Evolutionary conservation across 2,113 vertebrate genomes (phyloP).

Genomic region (Talpa occidentalis): DNA sequence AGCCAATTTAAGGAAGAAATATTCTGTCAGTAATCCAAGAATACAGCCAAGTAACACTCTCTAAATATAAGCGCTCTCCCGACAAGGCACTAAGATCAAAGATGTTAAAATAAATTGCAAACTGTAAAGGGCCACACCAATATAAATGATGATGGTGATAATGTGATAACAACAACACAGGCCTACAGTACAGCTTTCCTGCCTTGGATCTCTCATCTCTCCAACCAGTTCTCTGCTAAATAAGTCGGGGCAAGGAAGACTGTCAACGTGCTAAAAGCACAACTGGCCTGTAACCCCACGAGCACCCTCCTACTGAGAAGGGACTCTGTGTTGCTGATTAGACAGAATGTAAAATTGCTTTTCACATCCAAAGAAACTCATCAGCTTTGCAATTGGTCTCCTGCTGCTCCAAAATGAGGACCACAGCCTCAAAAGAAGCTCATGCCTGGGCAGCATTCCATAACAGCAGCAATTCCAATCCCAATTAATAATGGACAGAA

Average conservation of each 20-base stretch:
- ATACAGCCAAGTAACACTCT: background rate
- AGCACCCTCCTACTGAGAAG: constrained; percentile 39
- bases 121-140: background rate
- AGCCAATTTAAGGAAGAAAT: constrained; percentile 37
- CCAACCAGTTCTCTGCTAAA: constrained; percentile 1
- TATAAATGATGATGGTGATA: background rate
- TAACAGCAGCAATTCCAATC: constrained; percentile 24
- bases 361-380: constrained; percentile 57
- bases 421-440: background rate
- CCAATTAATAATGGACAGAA: constrained; percentile 32
- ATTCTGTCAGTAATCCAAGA: constrained; percentile 43
- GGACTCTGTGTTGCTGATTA: background rate
- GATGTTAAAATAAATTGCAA: constrained; percentile 40
- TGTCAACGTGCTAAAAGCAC: constrained; percentile 1
- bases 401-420: constrained; percentile 49
- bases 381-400: constrained; percentile 55
- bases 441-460: background rate
- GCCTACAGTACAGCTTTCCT: background rate
- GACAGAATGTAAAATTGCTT: constrained; percentile 53
- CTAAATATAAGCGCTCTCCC: constrained; percentile 4
- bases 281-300: constrained; percentile 27
- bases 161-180: background rate
- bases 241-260: background rate
- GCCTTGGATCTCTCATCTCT: background rate
- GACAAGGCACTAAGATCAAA: background rate